Conservation (phyloP, 2,888 invertebrate species). For the Xestia sexstrigata region DNA sequence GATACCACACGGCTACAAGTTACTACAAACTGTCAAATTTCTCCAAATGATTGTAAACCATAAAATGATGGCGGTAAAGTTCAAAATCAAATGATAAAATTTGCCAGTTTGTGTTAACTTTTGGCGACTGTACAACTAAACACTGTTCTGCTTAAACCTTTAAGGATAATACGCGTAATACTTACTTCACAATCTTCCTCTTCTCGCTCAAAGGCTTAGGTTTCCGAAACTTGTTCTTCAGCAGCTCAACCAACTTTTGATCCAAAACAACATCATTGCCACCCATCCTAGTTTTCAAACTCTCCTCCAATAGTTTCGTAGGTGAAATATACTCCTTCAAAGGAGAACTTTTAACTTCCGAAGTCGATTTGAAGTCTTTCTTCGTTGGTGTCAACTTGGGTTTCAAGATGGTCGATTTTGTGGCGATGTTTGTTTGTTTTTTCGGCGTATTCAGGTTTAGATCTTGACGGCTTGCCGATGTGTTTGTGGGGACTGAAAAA, state of each 20-base stretch:
- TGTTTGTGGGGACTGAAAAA: slow-evolving; percentile 55
- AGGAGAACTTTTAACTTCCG: slow-evolving; percentile 30
- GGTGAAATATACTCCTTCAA: slow-evolving; percentile 73
- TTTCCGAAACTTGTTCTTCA: slow-evolving; percentile 73
- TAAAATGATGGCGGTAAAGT: no score
- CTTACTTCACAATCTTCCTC: slow-evolving; percentile 81
- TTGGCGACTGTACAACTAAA: no score
- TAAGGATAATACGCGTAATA: slow-evolving; percentile 28
- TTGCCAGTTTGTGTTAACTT: no score
- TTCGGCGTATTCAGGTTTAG: slow-evolving; percentile 77
- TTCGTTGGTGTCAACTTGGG: background rate
- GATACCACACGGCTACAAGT: no score
- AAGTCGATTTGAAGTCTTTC: slow-evolving; percentile 37
- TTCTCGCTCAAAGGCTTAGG: slow-evolving; percentile 81
- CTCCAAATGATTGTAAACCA: no score
- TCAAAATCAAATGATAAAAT: no score
- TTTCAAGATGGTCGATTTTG: background rate
- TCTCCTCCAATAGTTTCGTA: slow-evolving; percentile 76
- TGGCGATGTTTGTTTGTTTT: slow-evolving; percentile 20
- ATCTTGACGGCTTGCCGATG: slow-evolving; percentile 70
- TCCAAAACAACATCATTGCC: slow-evolving; percentile 22
- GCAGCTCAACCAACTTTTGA: slow-evolving; percentile 65
- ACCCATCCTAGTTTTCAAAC: slow-evolving; percentile 68
- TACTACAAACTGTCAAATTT: no score
- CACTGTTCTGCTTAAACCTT: no score